phyloP scores from a whole-genome alignment of 2,888 invertebrate species.

The Rhagium mordax region DNA sequence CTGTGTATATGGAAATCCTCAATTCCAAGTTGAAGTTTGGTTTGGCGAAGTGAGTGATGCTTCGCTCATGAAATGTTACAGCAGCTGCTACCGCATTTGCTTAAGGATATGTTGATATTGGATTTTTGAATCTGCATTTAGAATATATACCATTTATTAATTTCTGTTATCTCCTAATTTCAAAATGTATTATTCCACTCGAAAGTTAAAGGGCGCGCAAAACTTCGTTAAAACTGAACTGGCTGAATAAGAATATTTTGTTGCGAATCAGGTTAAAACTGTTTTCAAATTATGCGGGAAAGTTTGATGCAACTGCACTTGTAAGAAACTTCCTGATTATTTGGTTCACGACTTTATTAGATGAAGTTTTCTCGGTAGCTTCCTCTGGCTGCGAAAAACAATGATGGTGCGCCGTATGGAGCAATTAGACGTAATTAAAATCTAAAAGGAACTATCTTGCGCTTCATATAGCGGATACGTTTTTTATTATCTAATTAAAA shows the following conservation, averaged over 20 bases:
- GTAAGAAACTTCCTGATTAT: conserved; percentile 20
- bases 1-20: too few species aligned
- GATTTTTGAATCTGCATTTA: too few species aligned
- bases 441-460: not conserved
- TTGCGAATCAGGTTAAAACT: conserved; percentile 13
- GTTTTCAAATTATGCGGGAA: conserved; percentile 7
- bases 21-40: too few species aligned
- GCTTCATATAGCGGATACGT: not conserved
- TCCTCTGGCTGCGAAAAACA: not conserved
- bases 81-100: too few species aligned
- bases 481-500: not conserved
- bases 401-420: not conserved
- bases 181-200: not conserved
- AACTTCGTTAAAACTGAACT: not conserved
- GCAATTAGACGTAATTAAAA: not conserved
- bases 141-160: too few species aligned
- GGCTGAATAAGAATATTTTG: conserved; percentile 1
- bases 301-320: conserved; percentile 23
- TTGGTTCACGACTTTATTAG: not conserved
- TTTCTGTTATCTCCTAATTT: too few species aligned
- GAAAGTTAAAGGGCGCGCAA: not conserved
- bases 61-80: too few species aligned
- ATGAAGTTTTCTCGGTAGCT: not conserved
- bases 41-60: too few species aligned
- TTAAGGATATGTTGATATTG: too few species aligned